These are phyloP conservation scores for Xiphydria camelus DNA, from an alignment of 2,888 invertebrate genomes.

Conservation along the genomic window DNA sequence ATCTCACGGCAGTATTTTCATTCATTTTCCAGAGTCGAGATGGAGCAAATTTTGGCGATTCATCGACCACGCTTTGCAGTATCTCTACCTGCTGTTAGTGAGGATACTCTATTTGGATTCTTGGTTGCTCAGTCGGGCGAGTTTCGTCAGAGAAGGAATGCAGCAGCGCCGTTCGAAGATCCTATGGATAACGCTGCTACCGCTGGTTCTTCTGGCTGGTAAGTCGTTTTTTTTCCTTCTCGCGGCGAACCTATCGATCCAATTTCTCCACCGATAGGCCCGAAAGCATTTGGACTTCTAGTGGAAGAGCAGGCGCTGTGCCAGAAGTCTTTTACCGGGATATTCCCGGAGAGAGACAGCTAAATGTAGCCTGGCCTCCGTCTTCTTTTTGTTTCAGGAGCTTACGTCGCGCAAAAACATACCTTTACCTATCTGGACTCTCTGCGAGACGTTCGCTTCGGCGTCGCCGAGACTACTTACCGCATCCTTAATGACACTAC, in stretches of 20 bases:
- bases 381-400: slow-evolving; percentile 56
- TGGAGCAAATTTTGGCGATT: slow-evolving; percentile 36
- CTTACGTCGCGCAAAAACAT: slow-evolving; percentile 52
- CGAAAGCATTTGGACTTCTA: no score
- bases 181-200: slow-evolving; percentile 59
- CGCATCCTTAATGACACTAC: slow-evolving; percentile 42
- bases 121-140: slow-evolving; percentile 47
- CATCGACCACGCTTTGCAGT: slow-evolving; percentile 34
- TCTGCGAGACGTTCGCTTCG: slow-evolving; percentile 46
- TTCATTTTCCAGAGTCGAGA: slow-evolving; percentile 38
- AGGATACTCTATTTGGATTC: slow-evolving; percentile 45
- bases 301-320: no score
- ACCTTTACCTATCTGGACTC: slow-evolving; percentile 49
- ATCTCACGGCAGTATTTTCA: no score
- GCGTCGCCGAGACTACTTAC: slow-evolving; percentile 46
- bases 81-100: slow-evolving; percentile 44
- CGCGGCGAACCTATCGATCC: neutral
- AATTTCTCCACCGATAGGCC: no score
- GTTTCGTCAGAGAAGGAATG: slow-evolving; percentile 33
- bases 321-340: no score
- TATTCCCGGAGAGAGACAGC: slow-evolving; percentile 29
- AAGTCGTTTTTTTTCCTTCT: slow-evolving; percentile 46
- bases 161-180: slow-evolving; percentile 38
- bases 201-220: slow-evolving; percentile 64
- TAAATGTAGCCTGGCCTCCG: slow-evolving; percentile 40